These are phyloP conservation scores for Apotomis betuletana DNA, from an alignment of 2,888 invertebrate genomes.

Conservation along the genomic window DNA sequence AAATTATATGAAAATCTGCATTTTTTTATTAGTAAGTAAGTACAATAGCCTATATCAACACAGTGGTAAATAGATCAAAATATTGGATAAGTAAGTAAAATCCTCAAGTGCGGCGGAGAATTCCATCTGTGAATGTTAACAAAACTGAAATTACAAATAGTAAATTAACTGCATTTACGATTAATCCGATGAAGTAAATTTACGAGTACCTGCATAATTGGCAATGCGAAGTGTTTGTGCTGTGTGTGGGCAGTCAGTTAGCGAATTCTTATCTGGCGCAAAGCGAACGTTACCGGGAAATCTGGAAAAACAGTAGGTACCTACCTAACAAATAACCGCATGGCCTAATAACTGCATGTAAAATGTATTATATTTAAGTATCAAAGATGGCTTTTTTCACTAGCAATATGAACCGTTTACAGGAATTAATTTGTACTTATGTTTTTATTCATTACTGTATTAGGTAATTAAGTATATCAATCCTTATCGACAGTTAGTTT, in stretches of 20 bases:
- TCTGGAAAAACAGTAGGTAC: neutral
- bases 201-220: slow-evolving; percentile 1
- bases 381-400: too few relatives aligned
- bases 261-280: slow-evolving; percentile 29
- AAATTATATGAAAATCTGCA: too few relatives aligned
- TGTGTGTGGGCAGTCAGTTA: slow-evolving; percentile 10
- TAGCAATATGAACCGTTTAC: too few relatives aligned
- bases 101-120: neutral
- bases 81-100: neutral
- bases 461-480: too few relatives aligned
- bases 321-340: too few relatives aligned
- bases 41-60: too few relatives aligned
- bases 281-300: slow-evolving; percentile 17
- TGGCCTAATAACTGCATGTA: too few relatives aligned
- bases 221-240: slow-evolving; percentile 36
- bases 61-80: neutral
- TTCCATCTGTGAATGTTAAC: slow-evolving; percentile 9
- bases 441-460: too few relatives aligned
- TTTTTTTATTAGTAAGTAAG: too few relatives aligned
- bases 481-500: too few relatives aligned
- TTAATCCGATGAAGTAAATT: slow-evolving; percentile 6
- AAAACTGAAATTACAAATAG: slow-evolving; percentile 8
- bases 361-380: too few relatives aligned
- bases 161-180: slow-evolving; percentile 19
- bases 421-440: too few relatives aligned